Evolutionary conservation across 2,113 vertebrate species (phyloP), one percentile per base, ranked within the genome.

Genomic region (Pao palembangensis): DNA sequence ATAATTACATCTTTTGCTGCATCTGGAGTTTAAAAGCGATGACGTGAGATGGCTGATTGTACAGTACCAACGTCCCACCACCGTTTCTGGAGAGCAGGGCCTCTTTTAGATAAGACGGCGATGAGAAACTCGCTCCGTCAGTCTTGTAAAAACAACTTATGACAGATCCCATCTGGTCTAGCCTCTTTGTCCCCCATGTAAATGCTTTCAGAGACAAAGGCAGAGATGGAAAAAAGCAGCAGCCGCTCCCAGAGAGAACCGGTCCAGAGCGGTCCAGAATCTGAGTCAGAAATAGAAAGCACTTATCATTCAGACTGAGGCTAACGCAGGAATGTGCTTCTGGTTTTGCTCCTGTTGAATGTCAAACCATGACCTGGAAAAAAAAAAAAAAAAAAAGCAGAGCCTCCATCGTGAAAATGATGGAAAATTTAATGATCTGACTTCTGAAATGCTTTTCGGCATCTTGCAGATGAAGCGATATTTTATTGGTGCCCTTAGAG

Each of bases 301-400:
- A 64, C 52, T 67, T 17, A 17, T 31, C 58, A 25, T 73, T 76
- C 63, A 70, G 74, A 73, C 76, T 70, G 64, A 54, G 82, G 84
- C 80, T 57, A 56, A 11, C 51, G 10, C 48, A 73, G 69, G 69
- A 85, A 82, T 80, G 72, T 14, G 46, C 73, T n/a, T 72, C 64
- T 70, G 74, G 79, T 87, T 75, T 78, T 69, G 58, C 65, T 61
- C 48, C 57, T 54, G 46, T 68, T 82, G 82, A 85, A 84, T 78
- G 60, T 17, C 67, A 81, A 77, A 76, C 67, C 80, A 23, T 21
- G 50, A 34, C 67, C 69, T 12, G 8, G 14, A n/a, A 47, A 47
- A 47, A 46, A 16, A 47, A 16, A 13, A 44, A 11, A 44, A 15
- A 17, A 16, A 44, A 41, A 16, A 15, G 34, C 41, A 31, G 17